These are phyloP conservation scores for Intellagama lesueurii DNA, from an alignment of 2,797 vertebrate species.

Conservation along the genomic window DNA sequence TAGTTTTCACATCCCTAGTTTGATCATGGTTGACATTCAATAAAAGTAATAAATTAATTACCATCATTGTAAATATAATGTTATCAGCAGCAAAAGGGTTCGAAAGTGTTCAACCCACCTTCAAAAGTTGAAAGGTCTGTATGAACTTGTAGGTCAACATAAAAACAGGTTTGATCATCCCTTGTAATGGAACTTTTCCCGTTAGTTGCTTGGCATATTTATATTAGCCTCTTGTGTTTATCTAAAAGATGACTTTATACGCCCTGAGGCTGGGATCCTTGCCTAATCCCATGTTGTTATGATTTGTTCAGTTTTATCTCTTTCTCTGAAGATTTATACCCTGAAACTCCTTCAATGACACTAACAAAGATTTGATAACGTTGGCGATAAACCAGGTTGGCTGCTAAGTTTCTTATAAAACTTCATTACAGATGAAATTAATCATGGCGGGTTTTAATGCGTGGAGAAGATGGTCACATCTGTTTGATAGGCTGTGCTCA, in stretches of 20 bases:
- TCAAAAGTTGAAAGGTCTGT: neutral
- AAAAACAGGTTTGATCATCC: conserved; percentile 48
- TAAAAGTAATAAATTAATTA: too few species aligned
- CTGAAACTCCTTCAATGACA: conserved; percentile 58
- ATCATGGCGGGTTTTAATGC: conserved; percentile 79
- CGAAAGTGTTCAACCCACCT: neutral
- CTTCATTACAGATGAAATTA: conserved; percentile 81
- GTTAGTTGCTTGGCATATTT: conserved; percentile 65
- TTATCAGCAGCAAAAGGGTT: neutral
- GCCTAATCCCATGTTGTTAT: conserved; percentile 64
- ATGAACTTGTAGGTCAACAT: conserved; percentile 43
- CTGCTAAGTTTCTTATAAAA: conserved; percentile 73
- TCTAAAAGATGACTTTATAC: conserved; percentile 66
- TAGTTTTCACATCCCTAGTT: too few species aligned
- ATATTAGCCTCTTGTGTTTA: conserved; percentile 55
- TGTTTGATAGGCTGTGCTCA: conserved; percentile 73
- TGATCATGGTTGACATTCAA: too few species aligned
- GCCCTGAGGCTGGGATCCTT: conserved; percentile 46
- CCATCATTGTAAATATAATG: neutral
- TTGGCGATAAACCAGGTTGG: conserved; percentile 67
- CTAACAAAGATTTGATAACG: conserved; percentile 68
- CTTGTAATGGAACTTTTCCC: conserved; percentile 54
- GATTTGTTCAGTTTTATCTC: conserved; percentile 66
- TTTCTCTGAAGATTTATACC: conserved; percentile 70
- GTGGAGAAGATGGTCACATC: conserved; percentile 62